Conservation (phyloP, 2,888 invertebrate genomes). For the Heterodera filipjevi region DNA sequence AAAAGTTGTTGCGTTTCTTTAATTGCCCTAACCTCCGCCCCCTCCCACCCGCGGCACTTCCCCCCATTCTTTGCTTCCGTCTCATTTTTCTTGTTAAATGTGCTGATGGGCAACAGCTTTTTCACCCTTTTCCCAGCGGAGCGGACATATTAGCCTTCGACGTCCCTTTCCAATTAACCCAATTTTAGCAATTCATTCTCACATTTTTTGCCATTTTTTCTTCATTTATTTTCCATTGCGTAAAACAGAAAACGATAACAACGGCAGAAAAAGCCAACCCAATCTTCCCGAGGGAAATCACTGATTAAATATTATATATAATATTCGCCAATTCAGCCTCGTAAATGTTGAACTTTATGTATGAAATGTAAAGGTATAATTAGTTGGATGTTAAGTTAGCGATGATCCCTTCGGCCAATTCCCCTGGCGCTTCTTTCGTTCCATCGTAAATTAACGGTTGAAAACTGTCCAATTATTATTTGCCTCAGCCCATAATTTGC, state of each 20-base stretch:
- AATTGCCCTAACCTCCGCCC: not conserved
- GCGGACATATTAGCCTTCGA: not conserved
- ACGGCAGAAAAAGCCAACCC: not conserved
- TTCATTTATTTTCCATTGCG: not conserved
- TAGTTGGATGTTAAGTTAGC: too few species aligned
- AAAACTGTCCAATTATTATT: not conserved
- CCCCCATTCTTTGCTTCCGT: conserved; percentile 9
- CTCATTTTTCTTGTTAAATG: not conserved
- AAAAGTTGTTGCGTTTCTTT: conserved; percentile 15
- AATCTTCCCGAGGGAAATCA: not conserved
- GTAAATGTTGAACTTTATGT: too few species aligned
- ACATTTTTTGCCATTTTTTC: not conserved
- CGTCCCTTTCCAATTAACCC: conserved; percentile 1
- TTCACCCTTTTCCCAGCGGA: not conserved
- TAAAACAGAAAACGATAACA: not conserved
- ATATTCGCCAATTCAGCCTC: not conserved
- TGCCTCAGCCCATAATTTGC: not conserved
- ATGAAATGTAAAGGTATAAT: too few species aligned
- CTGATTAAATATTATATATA: not conserved
- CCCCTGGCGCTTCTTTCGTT: not conserved
- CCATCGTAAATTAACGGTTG: not conserved
- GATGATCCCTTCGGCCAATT: not conserved
- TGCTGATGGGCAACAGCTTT: not conserved
- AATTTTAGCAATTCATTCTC: not conserved
- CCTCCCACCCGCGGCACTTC: not conserved